phyloP scores from a whole-genome alignment of 2,888 invertebrate species.

The Nomada flava region DNA sequence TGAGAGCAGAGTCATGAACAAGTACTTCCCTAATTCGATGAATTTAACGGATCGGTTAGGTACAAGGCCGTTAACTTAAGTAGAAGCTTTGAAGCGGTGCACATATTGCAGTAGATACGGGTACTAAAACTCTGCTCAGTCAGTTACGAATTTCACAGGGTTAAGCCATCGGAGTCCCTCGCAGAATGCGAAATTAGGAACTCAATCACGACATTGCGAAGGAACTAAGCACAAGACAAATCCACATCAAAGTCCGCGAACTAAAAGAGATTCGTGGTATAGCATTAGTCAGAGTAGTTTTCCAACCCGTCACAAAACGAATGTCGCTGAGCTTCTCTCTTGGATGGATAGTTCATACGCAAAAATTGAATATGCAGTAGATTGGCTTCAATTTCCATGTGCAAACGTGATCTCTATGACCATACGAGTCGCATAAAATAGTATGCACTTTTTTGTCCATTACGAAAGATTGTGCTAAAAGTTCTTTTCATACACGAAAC shows the following conservation, averaged over 20 bases:
- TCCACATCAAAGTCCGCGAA: conserved; percentile 52
- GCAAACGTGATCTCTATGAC: background rate
- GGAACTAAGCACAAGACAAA: conserved; percentile 23
- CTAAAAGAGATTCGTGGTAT: conserved; percentile 38
- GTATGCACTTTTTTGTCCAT: no score
- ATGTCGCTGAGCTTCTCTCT: background rate
- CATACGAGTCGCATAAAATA: no score
- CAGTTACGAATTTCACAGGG: conserved; percentile 48
- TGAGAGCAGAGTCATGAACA: background rate
- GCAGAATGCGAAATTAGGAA: conserved; percentile 63
- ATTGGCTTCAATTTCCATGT: background rate
- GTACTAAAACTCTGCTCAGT: conserved; percentile 31
- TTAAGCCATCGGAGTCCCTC: conserved; percentile 39
- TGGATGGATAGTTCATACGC: conserved; percentile 3
- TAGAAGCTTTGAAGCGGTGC: conserved; percentile 1
- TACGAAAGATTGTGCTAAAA: no score
- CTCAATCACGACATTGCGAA: conserved; percentile 48
- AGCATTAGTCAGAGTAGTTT: conserved; percentile 40
- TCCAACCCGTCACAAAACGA: background rate
- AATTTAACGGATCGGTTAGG: conserved; percentile 16
- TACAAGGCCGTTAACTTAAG: conserved; percentile 4
- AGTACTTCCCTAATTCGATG: conserved; percentile 20
- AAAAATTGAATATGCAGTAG: background rate
- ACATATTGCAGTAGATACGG: conserved; percentile 7
- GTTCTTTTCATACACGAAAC: no score